Percentiles rank a stretch among this genome's conserved stretches.
These are phyloP conservation scores for Nyctibius bracteatus DNA, from an alignment of 2,113 vertebrate genomes.

Conservation along the genomic window DNA sequence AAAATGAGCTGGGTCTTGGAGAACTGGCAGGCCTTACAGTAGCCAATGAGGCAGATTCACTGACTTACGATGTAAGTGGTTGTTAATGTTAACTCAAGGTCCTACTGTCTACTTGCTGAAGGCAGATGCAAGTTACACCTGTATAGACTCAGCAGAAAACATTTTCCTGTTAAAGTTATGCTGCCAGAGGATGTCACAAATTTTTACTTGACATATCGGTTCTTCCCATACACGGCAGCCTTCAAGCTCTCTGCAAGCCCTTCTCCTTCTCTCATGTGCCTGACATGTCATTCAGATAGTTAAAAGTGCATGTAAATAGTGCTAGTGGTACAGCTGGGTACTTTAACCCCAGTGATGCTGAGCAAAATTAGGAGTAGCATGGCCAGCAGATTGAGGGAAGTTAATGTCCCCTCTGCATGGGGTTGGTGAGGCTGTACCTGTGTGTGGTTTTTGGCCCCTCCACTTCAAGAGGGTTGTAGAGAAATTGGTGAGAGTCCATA, in stretches of 20 bases:
- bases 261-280: neutral
- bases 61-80: slow-evolving; percentile 91
- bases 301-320: neutral
- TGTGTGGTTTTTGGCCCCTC: neutral
- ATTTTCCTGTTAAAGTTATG: neutral
- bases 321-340: neutral
- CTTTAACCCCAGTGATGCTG: neutral
- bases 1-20: slow-evolving; percentile 93
- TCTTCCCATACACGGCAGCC: neutral
- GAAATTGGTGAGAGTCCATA: neutral
- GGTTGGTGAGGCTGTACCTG: neutral
- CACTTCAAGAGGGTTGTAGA: neutral
- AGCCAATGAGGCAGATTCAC: slow-evolving; percentile 94
- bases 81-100: neutral
- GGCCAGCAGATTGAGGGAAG: neutral
- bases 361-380: neutral
- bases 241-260: neutral
- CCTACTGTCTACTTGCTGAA: neutral
- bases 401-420: neutral
- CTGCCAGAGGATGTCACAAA: neutral
- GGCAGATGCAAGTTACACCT: neutral
- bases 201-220: neutral
- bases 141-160: neutral
- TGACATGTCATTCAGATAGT: neutral
- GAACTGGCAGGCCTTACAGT: slow-evolving; percentile 96